Conservation (phyloP, 2,888 invertebrate genomes). For the Xylota sylvarum region DNA sequence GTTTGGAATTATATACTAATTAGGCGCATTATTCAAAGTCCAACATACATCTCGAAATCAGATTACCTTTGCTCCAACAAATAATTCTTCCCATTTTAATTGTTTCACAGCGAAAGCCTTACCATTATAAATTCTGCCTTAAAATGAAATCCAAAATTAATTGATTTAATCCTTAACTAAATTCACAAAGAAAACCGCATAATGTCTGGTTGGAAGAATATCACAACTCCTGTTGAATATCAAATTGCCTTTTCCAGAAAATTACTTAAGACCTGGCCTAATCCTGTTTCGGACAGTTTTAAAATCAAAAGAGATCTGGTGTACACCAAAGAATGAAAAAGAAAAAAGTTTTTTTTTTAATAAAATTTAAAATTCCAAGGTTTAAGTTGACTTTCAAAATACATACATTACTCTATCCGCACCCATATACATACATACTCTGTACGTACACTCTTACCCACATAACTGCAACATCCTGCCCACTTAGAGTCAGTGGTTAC, state of each 20-base stretch:
- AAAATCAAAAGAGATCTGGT: neutral
- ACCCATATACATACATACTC: neutral
- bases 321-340: neutral
- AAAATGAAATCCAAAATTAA: neutral
- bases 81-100: neutral
- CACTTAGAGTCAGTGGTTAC: slow-evolving; percentile 18
- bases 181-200: slow-evolving; percentile 6
- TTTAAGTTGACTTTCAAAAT: slow-evolving; percentile 11
- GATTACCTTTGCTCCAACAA: neutral
- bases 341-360: neutral
- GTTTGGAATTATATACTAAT: too few species aligned
- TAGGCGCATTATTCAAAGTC: too few species aligned
- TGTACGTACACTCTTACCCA: neutral
- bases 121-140: neutral
- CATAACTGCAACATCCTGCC: slow-evolving; percentile 4
- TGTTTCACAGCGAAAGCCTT: neutral
- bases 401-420: neutral
- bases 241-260: neutral
- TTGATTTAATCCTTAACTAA: slow-evolving; percentile 2
- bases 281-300: slow-evolving; percentile 7
- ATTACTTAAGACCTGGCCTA: neutral
- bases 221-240: neutral
- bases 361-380: neutral
- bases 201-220: slow-evolving; percentile 1
- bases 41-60: neutral